phyloP scores from a whole-genome alignment of 2,113 vertebrate genomes.

The Pedionomus torquatus region DNA sequence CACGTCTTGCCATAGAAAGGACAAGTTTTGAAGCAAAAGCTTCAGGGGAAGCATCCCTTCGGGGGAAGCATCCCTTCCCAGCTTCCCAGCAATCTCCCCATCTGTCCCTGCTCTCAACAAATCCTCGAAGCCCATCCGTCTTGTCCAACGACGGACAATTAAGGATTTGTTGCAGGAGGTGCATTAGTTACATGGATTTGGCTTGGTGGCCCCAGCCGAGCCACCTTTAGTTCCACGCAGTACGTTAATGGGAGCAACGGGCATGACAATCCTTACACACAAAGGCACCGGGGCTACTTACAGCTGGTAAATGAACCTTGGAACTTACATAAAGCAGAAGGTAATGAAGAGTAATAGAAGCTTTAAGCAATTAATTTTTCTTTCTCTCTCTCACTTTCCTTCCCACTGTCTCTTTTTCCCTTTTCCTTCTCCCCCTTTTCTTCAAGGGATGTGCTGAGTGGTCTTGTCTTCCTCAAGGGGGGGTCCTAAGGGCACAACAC shows the following conservation, averaged over 20 bases:
- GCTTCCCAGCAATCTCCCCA: not conserved
- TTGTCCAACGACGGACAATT: not conserved
- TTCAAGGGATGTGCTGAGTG: not conserved
- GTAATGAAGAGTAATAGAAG: slow-evolving; percentile 45
- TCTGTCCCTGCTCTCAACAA: not conserved
- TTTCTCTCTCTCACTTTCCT: not conserved
- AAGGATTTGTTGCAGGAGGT: not conserved
- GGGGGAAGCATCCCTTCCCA: not conserved
- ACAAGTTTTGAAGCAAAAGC: not conserved
- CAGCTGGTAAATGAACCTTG: slow-evolving; percentile 57
- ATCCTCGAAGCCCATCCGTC: not conserved
- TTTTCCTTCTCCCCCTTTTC: not conserved
- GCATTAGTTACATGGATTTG: not conserved
- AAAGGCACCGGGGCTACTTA: not conserved
- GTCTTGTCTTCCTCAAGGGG: fast-evolving
- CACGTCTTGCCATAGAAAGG: not conserved
- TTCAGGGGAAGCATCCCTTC: not conserved
- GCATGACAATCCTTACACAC: slow-evolving; percentile 33
- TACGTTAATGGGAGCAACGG: slow-evolving; percentile 10
- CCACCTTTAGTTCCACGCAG: not conserved
- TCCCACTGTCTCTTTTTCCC: not conserved
- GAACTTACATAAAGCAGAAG: slow-evolving; percentile 26
- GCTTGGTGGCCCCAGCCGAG: not conserved
- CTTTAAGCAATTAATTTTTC: not conserved
- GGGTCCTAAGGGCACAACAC: not conserved